A percentile compares a stretch with the other conserved stretches of the same genome.
Evolutionary conservation across 2,113 vertebrate species (phyloP).

Genomic region (Leptodactylus fuscus): DNA sequence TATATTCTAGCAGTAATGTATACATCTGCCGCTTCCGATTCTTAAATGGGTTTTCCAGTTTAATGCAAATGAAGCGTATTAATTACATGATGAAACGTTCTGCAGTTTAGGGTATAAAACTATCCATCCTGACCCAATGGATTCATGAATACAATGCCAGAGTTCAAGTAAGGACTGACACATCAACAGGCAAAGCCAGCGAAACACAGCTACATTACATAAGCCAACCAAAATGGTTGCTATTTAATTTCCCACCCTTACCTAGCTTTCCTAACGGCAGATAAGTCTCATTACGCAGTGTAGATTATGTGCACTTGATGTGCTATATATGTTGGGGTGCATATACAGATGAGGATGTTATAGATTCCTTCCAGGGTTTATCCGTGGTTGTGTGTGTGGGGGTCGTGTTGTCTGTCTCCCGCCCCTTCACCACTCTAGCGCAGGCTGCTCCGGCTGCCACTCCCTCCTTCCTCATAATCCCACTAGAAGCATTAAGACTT

Average conservation of each 20-base stretch:
- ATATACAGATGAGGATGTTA: neutral
- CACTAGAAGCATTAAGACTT: constrained; percentile 52
- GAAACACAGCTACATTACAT: no score
- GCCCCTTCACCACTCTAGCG: neutral
- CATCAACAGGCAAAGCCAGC: no score
- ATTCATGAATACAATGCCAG: neutral
- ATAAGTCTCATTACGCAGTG: no score
- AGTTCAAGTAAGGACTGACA: neutral
- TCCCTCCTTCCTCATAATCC: constrained; percentile 19
- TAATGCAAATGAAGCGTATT: neutral
- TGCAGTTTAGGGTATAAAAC: no score
- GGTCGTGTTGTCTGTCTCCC: neutral
- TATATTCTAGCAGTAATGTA: neutral
- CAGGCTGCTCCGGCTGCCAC: neutral
- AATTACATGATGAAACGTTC: no score
- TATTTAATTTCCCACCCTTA: no score
- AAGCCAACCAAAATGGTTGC: no score
- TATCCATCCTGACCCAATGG: no score
- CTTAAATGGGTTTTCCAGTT: neutral
- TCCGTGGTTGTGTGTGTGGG: neutral
- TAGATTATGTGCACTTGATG: no score
- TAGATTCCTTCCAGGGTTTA: neutral
- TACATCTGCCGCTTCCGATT: neutral
- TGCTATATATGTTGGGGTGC: no score
- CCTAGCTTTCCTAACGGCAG: no score